Evolutionary conservation across 1,140 invertebrate genomes (phyloP).

Genomic region (Bicyclus anynana): DNA sequence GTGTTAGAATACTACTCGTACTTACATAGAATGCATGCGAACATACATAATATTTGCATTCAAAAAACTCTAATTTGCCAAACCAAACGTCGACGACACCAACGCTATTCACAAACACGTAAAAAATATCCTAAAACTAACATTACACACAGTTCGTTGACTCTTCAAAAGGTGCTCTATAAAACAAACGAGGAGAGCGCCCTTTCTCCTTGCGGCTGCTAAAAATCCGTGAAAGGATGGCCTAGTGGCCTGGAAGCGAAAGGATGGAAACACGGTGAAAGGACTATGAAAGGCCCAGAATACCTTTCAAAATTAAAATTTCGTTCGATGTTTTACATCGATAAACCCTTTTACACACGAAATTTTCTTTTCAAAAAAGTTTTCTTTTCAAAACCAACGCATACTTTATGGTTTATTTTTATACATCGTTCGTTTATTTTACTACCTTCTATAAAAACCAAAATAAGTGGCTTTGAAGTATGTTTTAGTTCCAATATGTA

Average conservation of each 20-base stretch:
- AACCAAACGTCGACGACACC: not conserved
- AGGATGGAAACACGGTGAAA: constrained; percentile 3
- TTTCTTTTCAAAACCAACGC: too few relatives aligned
- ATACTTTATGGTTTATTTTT: too few relatives aligned
- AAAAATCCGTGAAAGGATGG: not conserved
- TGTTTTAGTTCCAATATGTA: too few relatives aligned
- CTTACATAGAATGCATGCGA: too few relatives aligned
- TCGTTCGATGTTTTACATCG: not conserved
- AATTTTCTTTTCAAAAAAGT: too few relatives aligned
- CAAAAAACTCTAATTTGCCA: too few relatives aligned
- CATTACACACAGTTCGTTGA: not conserved
- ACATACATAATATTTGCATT: too few relatives aligned
- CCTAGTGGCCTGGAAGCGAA: constrained; percentile 4
- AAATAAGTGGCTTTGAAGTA: too few relatives aligned
- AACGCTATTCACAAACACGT: not conserved
- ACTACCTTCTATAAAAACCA: too few relatives aligned
- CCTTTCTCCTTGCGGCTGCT: not conserved
- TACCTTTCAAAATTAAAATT: constrained; percentile 4
- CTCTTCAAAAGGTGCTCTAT: constrained; percentile 1
- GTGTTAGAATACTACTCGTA: too few relatives aligned
- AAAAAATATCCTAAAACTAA: not conserved
- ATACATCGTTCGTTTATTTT: too few relatives aligned
- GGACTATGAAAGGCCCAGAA: not conserved
- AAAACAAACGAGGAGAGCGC: not conserved
- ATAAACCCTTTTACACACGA: not conserved